Percentiles rank a stretch among this genome's conserved stretches.
Conservation (phyloP, 2,113 vertebrate species). For the Lynx canadensis region DNA sequence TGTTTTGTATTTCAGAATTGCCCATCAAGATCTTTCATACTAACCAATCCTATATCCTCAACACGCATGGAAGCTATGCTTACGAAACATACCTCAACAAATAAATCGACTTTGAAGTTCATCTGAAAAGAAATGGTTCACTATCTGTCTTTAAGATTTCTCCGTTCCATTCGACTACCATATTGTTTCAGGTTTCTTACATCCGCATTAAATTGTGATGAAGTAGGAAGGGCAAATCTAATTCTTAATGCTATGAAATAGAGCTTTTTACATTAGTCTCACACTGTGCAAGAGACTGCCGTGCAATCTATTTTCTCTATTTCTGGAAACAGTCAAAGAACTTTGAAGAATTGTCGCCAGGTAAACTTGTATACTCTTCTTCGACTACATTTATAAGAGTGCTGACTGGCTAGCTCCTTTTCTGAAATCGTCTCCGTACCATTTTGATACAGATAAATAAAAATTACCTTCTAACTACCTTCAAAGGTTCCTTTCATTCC, state of each 20-base stretch:
- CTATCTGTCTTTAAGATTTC: background rate
- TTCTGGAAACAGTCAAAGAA: slow-evolving; percentile 41
- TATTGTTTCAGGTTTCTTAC: background rate
- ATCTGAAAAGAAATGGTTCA: background rate
- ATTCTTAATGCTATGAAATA: background rate
- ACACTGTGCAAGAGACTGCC: background rate
- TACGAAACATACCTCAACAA: background rate
- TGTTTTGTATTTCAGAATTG: background rate
- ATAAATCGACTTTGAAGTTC: background rate
- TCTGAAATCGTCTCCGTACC: background rate
- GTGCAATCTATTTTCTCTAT: background rate
- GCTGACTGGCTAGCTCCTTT: background rate
- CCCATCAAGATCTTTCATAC: background rate
- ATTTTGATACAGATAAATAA: slow-evolving; percentile 5
- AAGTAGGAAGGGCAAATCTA: background rate
- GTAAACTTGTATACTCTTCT: background rate
- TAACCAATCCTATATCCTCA: background rate
- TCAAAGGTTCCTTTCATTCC: background rate
- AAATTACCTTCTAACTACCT: slow-evolving; percentile 22
- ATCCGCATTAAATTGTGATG: background rate
- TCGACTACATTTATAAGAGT: background rate
- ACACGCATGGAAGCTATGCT: background rate
- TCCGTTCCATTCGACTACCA: background rate
- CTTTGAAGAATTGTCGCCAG: background rate
- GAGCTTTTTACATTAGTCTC: background rate